Conservation (phyloP, 2,888 invertebrate genomes). For the Acrobasis suavella region DNA sequence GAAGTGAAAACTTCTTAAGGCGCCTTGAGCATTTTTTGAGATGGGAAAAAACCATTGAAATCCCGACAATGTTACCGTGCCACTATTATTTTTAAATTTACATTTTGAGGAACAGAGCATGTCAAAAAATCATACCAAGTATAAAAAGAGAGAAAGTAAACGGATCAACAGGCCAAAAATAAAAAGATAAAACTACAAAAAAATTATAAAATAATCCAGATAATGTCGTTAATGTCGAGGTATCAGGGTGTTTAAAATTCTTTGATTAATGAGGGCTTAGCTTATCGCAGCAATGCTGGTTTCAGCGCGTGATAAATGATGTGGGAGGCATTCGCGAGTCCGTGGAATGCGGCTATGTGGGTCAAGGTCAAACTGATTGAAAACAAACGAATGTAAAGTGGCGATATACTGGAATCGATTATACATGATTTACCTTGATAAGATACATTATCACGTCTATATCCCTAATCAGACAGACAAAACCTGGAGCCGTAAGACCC, state of each 20-base stretch:
- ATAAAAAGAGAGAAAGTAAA: background rate
- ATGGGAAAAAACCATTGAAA: too few relatives aligned
- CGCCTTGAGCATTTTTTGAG: too few relatives aligned
- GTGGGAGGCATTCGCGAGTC: slow-evolving; percentile 21
- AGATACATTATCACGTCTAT: too few relatives aligned
- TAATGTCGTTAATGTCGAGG: background rate
- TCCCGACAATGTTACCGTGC: too few relatives aligned
- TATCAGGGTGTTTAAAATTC: slow-evolving; percentile 10
- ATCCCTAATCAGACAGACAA: too few relatives aligned
- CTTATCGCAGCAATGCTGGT: slow-evolving; percentile 2
- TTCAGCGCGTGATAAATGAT: background rate
- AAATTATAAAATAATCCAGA: background rate
- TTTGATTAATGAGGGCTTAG: slow-evolving; percentile 3
- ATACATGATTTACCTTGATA: background rate
- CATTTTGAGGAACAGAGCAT: background rate
- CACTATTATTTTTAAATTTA: too few relatives aligned
- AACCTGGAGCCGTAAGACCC: too few relatives aligned
- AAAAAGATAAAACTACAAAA: background rate
- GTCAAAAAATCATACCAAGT: too few relatives aligned
- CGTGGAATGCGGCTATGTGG: slow-evolving; percentile 34
- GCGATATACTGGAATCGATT: background rate
- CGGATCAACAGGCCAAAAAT: background rate
- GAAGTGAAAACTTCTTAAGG: too few relatives aligned
- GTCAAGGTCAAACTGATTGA: slow-evolving; percentile 49
- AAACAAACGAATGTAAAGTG: slow-evolving; percentile 14